Base-by-base conservation (phyloP, 2,888 invertebrate genomes). In the Agrotis segetum region DNA sequence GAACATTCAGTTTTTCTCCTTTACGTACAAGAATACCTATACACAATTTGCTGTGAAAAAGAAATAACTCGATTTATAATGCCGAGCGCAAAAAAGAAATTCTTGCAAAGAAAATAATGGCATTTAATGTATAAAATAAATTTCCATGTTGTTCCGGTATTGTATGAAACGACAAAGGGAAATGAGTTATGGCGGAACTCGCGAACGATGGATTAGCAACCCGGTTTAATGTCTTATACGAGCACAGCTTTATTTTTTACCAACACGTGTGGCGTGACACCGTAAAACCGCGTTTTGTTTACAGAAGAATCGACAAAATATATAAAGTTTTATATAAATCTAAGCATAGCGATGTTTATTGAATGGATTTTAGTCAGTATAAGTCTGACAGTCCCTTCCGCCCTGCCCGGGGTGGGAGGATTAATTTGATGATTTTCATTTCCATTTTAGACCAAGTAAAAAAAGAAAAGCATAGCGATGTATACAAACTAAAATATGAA, bases 151-250 rank as follows among this genome's bases (percentile, higher is more conserved):
- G 71, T 68, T 60, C 63, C 59, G 46, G 21, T 50, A 65, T 66
- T 62, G 58, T 74, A 50, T 47, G 19, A 58, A 73, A 67, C 50
- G 47, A 67, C 77, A 64, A 74, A 65, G 53, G 46, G n/a, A 77
- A 71, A 58, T 78, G 71, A 78, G 29, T 81, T 73, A 81, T 69
- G 63, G 56, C 11, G 60, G 72, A 17, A 47, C 58, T 76, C 55
- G 61, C 52, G 60, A 68, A 60, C 62, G 47, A 19, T 44, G 67
- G 65, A 71, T 79, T 67, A 79, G 60, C 61, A 13, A 47, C 7
- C n/a, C 63, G 50, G 21, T 71, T 24, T 71, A 49, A 50, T n/a
- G 21, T 46, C n/a, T 63, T 56, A 56, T 19, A n/a, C 19, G 24
- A 6, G 13, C 17, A 55, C 13, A 13, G 56, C 56, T 14, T 34